These are phyloP conservation scores for Helicolenus hilgendorfi DNA, from an alignment of 2,797 vertebrate species.

Conservation along the genomic window DNA sequence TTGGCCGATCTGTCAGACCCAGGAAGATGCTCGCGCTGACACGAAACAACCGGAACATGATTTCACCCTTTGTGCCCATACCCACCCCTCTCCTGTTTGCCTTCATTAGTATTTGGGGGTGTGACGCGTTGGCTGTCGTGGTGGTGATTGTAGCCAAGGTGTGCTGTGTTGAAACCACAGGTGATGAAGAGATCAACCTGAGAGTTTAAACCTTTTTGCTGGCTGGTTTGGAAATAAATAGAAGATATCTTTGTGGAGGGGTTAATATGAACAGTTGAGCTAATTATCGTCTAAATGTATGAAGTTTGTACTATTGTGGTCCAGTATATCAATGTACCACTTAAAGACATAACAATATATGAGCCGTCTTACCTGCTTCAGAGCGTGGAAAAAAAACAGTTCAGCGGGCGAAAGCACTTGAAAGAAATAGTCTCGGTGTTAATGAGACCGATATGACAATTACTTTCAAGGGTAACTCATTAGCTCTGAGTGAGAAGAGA, in stretches of 20 bases:
- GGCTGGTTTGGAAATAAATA: neutral
- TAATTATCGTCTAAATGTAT: neutral
- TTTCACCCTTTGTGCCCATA: slow-evolving; percentile 61
- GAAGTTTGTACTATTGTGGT: neutral
- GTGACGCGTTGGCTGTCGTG: slow-evolving; percentile 17
- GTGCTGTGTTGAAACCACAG: slow-evolving; percentile 43
- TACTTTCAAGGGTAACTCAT: slow-evolving; percentile 79
- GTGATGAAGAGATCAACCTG: slow-evolving; percentile 24
- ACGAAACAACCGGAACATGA: slow-evolving; percentile 82
- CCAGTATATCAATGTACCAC: neutral
- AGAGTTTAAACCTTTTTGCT: neutral
- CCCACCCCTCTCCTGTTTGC: slow-evolving; percentile 52
- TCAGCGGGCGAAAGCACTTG: slow-evolving; percentile 58
- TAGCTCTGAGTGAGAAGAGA: slow-evolving; percentile 64
- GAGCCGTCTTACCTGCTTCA: slow-evolving; percentile 11
- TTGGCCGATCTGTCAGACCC: slow-evolving; percentile 91
- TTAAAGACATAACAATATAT: neutral
- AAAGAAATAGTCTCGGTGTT: slow-evolving; percentile 66
- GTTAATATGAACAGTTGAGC: neutral
- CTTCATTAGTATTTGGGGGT: slow-evolving; percentile 77
- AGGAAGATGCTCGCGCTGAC: slow-evolving; percentile 86
- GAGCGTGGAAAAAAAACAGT: slow-evolving; percentile 31
- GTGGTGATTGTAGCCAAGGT: slow-evolving; percentile 57
- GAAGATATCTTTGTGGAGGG: too few relatives aligned
- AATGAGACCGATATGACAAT: slow-evolving; percentile 83